These are phyloP conservation scores for Nettapus auritus DNA, from an alignment of 2,113 vertebrate species.

Conservation along the genomic window DNA sequence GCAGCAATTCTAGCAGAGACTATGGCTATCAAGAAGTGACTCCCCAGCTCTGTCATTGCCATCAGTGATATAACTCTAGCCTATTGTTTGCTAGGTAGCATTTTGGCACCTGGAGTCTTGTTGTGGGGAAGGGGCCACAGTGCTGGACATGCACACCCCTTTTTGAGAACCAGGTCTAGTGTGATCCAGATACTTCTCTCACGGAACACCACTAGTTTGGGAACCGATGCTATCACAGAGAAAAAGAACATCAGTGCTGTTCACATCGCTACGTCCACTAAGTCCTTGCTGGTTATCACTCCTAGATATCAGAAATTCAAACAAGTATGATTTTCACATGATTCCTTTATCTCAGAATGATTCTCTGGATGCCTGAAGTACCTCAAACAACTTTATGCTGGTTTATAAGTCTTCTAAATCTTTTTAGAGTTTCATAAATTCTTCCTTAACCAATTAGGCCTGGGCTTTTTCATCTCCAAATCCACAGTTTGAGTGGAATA, in stretches of 20 bases:
- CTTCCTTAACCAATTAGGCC: not conserved
- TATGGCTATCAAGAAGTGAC: not conserved
- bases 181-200: not conserved
- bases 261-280: not conserved
- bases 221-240: not conserved
- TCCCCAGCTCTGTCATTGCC: not conserved
- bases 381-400: not conserved
- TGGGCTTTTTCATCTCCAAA: not conserved
- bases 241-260: not conserved
- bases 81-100: not conserved
- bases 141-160: not conserved
- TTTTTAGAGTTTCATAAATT: not conserved
- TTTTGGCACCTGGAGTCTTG: not conserved
- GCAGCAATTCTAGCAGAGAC: not conserved
- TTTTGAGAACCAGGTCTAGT: not conserved
- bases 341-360: not conserved
- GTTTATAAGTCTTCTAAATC: not conserved
- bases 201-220: not conserved
- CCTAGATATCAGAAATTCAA: not conserved
- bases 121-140: fast-evolving
- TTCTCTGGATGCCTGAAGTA: not conserved
- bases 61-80: not conserved
- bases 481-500: not conserved
- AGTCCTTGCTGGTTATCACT: not conserved
- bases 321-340: not conserved